Evolutionary conservation across 2,888 invertebrate species (phyloP), one percentile per base, ranked within the genome.

Genomic region (Xestia c-nigrum): DNA sequence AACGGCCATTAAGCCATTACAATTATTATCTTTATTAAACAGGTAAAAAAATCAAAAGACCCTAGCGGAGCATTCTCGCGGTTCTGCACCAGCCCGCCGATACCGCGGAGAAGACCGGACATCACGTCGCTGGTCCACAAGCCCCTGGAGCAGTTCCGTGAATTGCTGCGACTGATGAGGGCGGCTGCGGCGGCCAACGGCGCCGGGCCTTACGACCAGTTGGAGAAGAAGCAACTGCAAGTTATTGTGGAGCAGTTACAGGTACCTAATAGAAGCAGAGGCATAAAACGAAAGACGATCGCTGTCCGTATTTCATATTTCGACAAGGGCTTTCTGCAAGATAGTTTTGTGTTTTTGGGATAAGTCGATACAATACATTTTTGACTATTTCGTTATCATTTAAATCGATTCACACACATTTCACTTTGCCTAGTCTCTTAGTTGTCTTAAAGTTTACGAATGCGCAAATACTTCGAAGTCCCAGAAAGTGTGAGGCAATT

Each of bases 71-170:
- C 98, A 47, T 99, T 99, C 93, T 98, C 98, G 71, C 97, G 98
- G 80, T 98, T 98, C 92, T 98, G 98, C 88, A 98, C 98, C 78
- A 98, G 98, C 90, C 98, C 98, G 5, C 97, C 98, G 24, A 98
- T 98, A 88, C 98, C 98, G 5, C 97, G 98, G 84, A 97, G 98
- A 93, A 97, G 98, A 85, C 98, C 98, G 21, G 99, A 99, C 92
- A 97, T 99, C 84, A 98, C 98, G 19, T 98, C 98, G 21, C 97
- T 99, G 86, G 97, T 99, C 80, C 98, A 99, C 93, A 98, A 98
- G 90, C 99, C 99, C 0, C 93, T 99, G 87, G 98, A 99, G 94
- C 98, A 99, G 96, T 97, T 97, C 90, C 90, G 97, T 19, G 97
- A 97, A 79, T 91, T 97, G 55, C 89, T 97, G 70, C 91, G 97